Evolutionary conservation across 2,113 vertebrate species (phyloP).

Genomic region (Heterocephalus glaber): DNA sequence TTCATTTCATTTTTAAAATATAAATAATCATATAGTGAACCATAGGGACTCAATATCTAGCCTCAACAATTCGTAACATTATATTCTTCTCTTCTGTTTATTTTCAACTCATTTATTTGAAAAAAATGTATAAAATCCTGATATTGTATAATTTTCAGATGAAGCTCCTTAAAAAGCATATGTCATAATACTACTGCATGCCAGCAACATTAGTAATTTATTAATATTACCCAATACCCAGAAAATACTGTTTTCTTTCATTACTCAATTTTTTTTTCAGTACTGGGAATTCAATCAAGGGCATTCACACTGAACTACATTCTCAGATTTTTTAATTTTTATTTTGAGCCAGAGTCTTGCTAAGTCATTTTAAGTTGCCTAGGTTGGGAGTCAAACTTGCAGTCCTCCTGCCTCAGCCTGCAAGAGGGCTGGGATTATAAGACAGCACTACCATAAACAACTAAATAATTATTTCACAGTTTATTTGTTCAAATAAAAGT

Average conservation of each 20-base stretch:
- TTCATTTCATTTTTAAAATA: not conserved
- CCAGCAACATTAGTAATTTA: not conserved
- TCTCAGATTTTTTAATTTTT: not conserved
- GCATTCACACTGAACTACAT: not conserved
- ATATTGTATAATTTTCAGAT: not conserved
- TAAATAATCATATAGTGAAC: not conserved
- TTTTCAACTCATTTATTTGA: not conserved
- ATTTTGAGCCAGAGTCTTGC: not conserved
- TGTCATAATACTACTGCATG: not conserved
- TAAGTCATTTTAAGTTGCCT: not conserved
- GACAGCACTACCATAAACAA: not conserved
- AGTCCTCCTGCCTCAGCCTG: not conserved
- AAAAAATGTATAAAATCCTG: not conserved
- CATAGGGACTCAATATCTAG: not conserved
- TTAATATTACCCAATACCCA: not conserved
- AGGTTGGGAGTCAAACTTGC: not conserved
- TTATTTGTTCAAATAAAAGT: slow-evolving; percentile 9
- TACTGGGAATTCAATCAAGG: not conserved
- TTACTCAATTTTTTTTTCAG: not conserved
- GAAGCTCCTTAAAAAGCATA: not conserved
- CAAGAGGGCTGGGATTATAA: not conserved
- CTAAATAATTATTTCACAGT: not conserved
- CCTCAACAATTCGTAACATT: not conserved
- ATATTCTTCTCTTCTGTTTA: not conserved
- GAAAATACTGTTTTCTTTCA: not conserved